Percentiles rank a stretch among this genome's conserved stretches.
Evolutionary conservation across 2,888 invertebrate species (phyloP).

Genomic region (Chaetoderma sp.): DNA sequence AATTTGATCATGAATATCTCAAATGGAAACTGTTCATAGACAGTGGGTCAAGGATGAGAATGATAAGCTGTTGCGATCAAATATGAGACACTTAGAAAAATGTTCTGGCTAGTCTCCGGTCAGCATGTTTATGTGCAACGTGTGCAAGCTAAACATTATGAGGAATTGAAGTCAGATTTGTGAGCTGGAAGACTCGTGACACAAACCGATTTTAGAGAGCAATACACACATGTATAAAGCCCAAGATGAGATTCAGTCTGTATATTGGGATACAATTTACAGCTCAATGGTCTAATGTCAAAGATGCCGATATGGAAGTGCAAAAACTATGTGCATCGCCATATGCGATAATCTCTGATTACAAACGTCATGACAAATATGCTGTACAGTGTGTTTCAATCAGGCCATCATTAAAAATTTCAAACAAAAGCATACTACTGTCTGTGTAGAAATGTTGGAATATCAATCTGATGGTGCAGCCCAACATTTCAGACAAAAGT

Average conservation of each 20-base stretch:
- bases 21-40: too few species aligned
- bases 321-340: background rate
- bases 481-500: conserved; percentile 7
- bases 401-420: background rate
- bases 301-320: background rate
- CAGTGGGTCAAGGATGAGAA: too few species aligned
- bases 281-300: background rate
- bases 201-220: background rate
- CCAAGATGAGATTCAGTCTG: too few species aligned
- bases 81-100: too few species aligned
- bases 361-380: conserved; percentile 11
- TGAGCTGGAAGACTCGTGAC: too few species aligned
- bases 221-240: background rate
- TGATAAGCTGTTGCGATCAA: too few species aligned
- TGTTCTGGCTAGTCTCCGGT: too few species aligned
- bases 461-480: conserved; percentile 2
- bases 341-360: background rate
- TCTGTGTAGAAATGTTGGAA: background rate
- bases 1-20: too few species aligned
- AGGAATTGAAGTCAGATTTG: background rate
- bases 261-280: background rate
- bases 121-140: background rate
- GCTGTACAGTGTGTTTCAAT: conserved; percentile 4
- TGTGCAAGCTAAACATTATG: background rate
- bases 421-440: background rate